phyloP scores from a whole-genome alignment of 2,113 vertebrate genomes.

The Pipra filicauda region DNA sequence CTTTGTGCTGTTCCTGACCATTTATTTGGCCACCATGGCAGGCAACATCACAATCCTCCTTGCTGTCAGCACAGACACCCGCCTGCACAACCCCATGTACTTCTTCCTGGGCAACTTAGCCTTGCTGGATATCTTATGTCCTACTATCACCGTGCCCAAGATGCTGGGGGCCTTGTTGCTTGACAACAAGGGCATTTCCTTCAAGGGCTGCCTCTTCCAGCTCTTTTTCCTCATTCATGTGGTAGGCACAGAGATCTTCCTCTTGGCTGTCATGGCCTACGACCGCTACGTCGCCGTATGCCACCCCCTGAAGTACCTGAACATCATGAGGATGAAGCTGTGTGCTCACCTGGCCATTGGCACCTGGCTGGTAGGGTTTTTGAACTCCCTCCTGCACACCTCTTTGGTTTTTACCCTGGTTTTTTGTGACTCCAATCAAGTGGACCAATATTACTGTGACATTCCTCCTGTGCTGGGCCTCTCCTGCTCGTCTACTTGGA shows the following conservation, averaged over 20 bases:
- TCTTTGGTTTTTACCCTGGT: constrained; percentile 30
- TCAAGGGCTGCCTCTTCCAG: constrained; percentile 31
- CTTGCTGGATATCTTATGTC: constrained; percentile 51
- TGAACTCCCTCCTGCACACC: constrained; percentile 31
- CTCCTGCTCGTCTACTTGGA: constrained; percentile 3
- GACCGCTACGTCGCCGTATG: constrained; percentile 43
- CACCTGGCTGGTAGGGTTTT: neutral
- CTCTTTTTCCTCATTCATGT: constrained; percentile 33
- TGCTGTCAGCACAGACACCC: neutral
- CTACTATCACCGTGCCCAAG: constrained; percentile 44
- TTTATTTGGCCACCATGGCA: constrained; percentile 29
- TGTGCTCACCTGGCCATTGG: constrained; percentile 1
- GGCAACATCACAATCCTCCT: constrained; percentile 29
- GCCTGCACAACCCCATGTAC: constrained; percentile 61
- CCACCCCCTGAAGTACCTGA: constrained; percentile 33
- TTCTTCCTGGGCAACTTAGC: constrained; percentile 60
- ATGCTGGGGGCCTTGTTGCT: constrained; percentile 32
- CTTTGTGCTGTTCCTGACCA: constrained; percentile 36
- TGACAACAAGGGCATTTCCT: constrained; percentile 10
- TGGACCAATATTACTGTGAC: constrained; percentile 67
- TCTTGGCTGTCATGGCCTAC: constrained; percentile 63
- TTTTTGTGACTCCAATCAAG: constrained; percentile 25
- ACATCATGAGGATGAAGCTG: neutral
- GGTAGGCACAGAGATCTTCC: constrained; percentile 51
- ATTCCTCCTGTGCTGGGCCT: constrained; percentile 23